Percentiles rank a stretch among this genome's conserved stretches.
phyloP scores from a whole-genome alignment of 2,113 vertebrate species.

The Dunckerocampus dactyliophorus region DNA sequence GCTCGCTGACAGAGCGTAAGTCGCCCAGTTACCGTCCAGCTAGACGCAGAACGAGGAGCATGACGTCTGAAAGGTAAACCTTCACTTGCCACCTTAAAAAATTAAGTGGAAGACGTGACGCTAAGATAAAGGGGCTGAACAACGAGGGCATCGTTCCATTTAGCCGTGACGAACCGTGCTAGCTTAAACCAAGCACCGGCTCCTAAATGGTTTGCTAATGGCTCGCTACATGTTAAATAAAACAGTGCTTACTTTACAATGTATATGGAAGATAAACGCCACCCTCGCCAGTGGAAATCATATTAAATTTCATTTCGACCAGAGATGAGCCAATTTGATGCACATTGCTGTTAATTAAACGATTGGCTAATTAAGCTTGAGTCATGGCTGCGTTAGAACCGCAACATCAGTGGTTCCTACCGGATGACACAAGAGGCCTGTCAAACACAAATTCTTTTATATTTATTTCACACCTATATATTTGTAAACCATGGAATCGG shows the following conservation, averaged over 20 bases:
- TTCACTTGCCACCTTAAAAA: background rate
- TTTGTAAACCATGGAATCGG: no score
- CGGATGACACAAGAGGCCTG: no score
- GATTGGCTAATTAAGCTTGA: conserved; percentile 8
- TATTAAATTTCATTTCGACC: background rate
- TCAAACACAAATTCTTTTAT: no score
- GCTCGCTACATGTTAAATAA: conserved; percentile 7
- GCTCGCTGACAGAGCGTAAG: conserved; percentile 28
- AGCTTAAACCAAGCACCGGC: conserved; percentile 2
- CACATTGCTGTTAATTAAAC: background rate
- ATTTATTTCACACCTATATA: no score
- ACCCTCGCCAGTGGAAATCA: background rate
- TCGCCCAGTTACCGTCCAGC: conserved; percentile 13
- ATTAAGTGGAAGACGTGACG: conserved; percentile 7
- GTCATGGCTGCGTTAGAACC: background rate
- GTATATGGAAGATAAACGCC: conserved; percentile 12
- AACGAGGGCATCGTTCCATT: background rate
- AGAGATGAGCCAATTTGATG: conserved; percentile 1
- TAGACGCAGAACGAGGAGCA: conserved; percentile 13
- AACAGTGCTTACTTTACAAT: conserved; percentile 20
- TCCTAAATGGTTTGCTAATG: background rate
- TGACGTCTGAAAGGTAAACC: conserved; percentile 44
- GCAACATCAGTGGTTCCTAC: no score
- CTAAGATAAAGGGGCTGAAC: background rate
- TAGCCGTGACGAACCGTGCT: conserved; percentile 14